Percentiles rank a stretch among this genome's conserved stretches.
phyloP scores from a whole-genome alignment of 2,888 invertebrate species.

The Cyclophora albipunctata region DNA sequence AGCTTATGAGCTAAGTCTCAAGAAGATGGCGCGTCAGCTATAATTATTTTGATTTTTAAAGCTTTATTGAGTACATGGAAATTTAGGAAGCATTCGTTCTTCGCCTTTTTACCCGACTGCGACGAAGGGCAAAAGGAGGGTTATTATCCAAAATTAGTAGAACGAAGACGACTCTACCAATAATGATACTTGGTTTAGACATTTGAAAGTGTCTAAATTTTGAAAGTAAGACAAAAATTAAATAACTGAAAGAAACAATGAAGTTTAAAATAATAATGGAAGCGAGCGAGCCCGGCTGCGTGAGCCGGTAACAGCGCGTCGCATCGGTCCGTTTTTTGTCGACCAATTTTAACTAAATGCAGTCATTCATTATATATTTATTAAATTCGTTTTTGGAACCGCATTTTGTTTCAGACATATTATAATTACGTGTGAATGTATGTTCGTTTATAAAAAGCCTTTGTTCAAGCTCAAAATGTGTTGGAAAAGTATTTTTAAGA shows the following conservation, averaged over 20 bases:
- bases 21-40: too few species aligned
- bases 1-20: too few species aligned
- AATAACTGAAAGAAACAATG: neutral
- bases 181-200: too few species aligned
- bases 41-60: too few species aligned
- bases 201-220: neutral
- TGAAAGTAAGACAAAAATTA: neutral
- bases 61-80: too few species aligned
- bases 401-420: slow-evolving; percentile 14
- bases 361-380: slow-evolving; percentile 19
- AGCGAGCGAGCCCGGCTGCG: slow-evolving; percentile 1
- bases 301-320: slow-evolving; percentile 4
- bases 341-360: slow-evolving; percentile 21
- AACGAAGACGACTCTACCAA: too few species aligned
- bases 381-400: slow-evolving; percentile 17
- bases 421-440: slow-evolving; percentile 7
- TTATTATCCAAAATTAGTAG: too few species aligned
- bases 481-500: too few species aligned
- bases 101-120: too few species aligned
- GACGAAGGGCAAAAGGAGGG: too few species aligned
- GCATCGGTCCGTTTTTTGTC: slow-evolving; percentile 13
- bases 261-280: neutral
- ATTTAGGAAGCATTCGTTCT: too few species aligned
- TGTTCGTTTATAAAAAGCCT: slow-evolving; percentile 1
- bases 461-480: too few species aligned